Evolutionary conservation across 2,888 invertebrate species (phyloP), one percentile per base, ranked within the genome.

Genomic region (Dioctria rufipes): DNA sequence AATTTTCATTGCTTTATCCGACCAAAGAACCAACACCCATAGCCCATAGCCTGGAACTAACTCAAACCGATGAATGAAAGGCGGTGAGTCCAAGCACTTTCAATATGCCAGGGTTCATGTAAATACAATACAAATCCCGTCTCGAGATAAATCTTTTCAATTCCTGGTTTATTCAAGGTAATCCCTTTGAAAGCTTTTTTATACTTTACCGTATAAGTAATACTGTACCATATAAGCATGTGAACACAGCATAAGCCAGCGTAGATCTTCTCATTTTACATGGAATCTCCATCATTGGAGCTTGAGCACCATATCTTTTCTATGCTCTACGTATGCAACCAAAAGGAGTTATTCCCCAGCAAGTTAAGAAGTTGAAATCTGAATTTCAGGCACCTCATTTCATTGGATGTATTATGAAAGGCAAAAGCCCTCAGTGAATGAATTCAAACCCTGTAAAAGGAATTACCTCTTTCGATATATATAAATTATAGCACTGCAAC

Each of bases 151-250:
- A 75, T 75, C 73, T 75, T 75, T 75, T 75, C 60, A 75, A 75
- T 75, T 75, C 60, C 73, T 75, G 73, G 60, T 75, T 75, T 60
- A 60, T 75, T 75, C 73, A 75, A 58, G 73, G 73, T 75, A 75
- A 75, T 75, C 73, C 73, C 49, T 75, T 75, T 75, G 73, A 75
- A 75, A 75, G 73, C 73, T 75, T 75, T 75, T 75, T 60, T 60
- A 75, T 75, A 60, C 73, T 60, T 75, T 42, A 13, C 49, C 39
- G 73, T 60, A 60, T 75, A 75, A 75, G 73, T 75, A 75, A 75
- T 60, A 58, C 60, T 39, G 25, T 25, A 42, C 42, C 73, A 60
- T 43, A 75, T 60, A 75, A 75, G 73, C 73, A 75, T 75, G 73
- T 75, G 73, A 75, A 42, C 60, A 75, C 25, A 60, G 42, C 60